Evolutionary conservation across 2,888 invertebrate genomes (phyloP), one percentile per base, ranked within the genome.

Genomic region (Lutraria lutraria): DNA sequence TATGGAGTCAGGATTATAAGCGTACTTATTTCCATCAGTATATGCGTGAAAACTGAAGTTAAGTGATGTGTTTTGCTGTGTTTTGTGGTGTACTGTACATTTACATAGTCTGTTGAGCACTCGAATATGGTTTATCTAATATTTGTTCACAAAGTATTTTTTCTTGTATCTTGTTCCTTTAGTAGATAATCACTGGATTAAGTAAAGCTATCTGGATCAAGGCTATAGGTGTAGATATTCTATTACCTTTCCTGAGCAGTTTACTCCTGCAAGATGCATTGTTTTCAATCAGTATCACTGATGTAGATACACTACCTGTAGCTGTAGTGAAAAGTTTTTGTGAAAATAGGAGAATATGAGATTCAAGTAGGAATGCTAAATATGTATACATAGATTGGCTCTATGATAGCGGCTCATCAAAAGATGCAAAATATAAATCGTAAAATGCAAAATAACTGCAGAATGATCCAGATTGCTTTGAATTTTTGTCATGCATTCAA

Each of bases 131-230:
- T 84, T 54, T 85, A 56, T 60, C 79, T 85, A 56, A 85, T 85
- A 79, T 43, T 80, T 60, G 85, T 85, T 85, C 85, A 85, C 85
- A 80, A 43, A 60, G 76, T 84, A 85, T 72, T 52, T 81, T 81
- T 81, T 81, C 81, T 81, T 80, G 76, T 79, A 82, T 80, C 79
- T 79, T 85, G 85, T 85, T 60, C 53, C 56, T 29, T 19, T n/a
- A 60, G 56, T 79, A 80, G 56, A 80, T 34, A 2, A n/a, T 85
- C 80, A 85, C 85, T 85, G 79, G 60, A 80, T 19, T 19, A 85
- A 76, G 19, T 8, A 0, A 68, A 54, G 80, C 31, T 60, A 21
- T n/a, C 43, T 85, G 54, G 85, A 80, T 85, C 34, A 85, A 31
- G 21, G 63, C 8, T 21, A n/a, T n/a, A n/a, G 63, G n/a, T 4